Evolutionary conservation across 2,888 invertebrate genomes (phyloP).

Genomic region (Thymelicus sylvestris): DNA sequence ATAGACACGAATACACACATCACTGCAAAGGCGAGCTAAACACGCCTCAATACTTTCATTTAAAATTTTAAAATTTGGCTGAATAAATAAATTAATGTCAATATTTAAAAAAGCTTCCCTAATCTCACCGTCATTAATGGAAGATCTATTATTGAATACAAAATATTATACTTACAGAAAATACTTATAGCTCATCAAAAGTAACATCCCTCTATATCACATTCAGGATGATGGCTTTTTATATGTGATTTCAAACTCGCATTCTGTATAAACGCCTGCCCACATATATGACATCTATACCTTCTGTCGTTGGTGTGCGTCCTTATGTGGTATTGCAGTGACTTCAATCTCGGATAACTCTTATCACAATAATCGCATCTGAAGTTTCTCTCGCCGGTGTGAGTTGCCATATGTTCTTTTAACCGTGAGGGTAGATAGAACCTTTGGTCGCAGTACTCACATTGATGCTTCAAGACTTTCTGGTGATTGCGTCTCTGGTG

Average conservation of each 20-base stretch:
- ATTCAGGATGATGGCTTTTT: conserved; percentile 82
- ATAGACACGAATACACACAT: too few species aligned
- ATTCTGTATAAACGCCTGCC: conserved; percentile 81
- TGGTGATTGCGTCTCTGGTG: conserved; percentile 76
- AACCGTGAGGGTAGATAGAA: conserved; percentile 77
- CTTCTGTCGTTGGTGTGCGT: conserved; percentile 85
- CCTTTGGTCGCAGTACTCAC: conserved; percentile 82
- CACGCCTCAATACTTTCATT: too few species aligned
- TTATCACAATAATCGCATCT: conserved; percentile 85
- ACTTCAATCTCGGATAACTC: conserved; percentile 84
- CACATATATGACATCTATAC: conserved; percentile 80
- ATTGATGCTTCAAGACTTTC: conserved; percentile 79
- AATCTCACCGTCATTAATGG: not conserved
- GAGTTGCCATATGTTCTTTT: conserved; percentile 81
- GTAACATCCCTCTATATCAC: conserved; percentile 72
- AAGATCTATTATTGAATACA: not conserved
- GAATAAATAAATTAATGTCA: too few species aligned
- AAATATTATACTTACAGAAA: not conserved
- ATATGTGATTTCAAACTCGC: conserved; percentile 85
- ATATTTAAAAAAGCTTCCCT: too few species aligned
- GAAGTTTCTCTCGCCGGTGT: conserved; percentile 83
- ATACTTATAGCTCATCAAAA: conserved; percentile 49
- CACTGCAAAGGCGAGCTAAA: too few species aligned
- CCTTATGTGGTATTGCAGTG: conserved; percentile 84
- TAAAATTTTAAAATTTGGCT: too few species aligned